Base-by-base conservation (phyloP, 1,140 invertebrate species). In the Lutraria rhynchaena region DNA sequence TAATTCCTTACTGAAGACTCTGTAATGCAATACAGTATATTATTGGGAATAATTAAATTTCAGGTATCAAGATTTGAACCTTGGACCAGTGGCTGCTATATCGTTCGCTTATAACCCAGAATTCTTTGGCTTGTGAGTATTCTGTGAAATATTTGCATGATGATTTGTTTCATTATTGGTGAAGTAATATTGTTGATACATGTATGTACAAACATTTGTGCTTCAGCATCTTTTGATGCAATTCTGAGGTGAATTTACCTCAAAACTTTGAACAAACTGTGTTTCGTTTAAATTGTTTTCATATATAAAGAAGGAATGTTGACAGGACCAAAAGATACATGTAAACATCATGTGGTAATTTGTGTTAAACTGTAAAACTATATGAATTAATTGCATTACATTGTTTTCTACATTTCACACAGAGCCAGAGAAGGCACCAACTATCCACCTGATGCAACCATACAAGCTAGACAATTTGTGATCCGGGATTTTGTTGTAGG, bases 401-500 rank as follows among this genome's bases (percentile, higher is more conserved):
- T 46, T 46, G 57, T 19, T 69, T 31, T 49, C 46, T 71, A 70
- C 7, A 41, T 22, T 71, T 82, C 82, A 19, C n/a, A n/a, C 60
- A 91, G 90, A 46, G 78, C 85, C 7, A 57, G 78, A 41, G 90
- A 91, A 73, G 86, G 85, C 51, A 85, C 80, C 17, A 88, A 89
- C 31, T 92, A 89, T 76, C 91, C 91, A 29, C 83, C 86, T 57
- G 92, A 92, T 87, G 88, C 91, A 51, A 92, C 91, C 44, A 91
- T 92, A 27, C 83, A 87, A 57, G 90, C 87, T 57, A 89, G 86
- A 31, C 84, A 87, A 51, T 91, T 93, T 87, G 85, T 90, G 22
- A 85, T 91, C 69, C 81, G 86, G 51, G 90, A 92, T 80, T 93
- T 92, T 89, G 87, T 92, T 37, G 88, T 93, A 37, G 90, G 90